A percentile compares a stretch with the other conserved stretches of the same genome.
These are phyloP conservation scores for Myotis findleyi DNA, from an alignment of 2,797 vertebrate species.

Conservation along the genomic window DNA sequence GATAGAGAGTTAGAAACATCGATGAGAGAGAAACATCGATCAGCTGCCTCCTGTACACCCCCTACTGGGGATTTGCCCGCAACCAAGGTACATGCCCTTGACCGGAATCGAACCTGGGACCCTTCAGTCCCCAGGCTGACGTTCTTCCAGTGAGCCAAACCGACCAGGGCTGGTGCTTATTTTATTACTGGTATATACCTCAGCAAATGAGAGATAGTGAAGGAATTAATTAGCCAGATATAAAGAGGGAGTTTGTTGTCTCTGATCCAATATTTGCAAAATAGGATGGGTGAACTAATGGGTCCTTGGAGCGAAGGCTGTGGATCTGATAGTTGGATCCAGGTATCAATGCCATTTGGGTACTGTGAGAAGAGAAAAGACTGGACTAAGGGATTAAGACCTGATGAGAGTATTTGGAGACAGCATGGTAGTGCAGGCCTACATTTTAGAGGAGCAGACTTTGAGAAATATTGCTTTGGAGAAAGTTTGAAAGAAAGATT, in stretches of 20 bases:
- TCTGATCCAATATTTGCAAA: background rate
- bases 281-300: background rate
- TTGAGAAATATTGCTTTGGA: background rate
- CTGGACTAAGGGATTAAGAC: background rate
- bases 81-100: no score
- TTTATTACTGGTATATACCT: background rate
- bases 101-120: no score
- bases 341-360: background rate
- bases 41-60: no score
- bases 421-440: background rate
- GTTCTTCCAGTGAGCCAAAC: no score
- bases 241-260: background rate
- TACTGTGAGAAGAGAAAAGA: background rate
- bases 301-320: background rate
- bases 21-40: no score
- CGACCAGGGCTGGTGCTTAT: background rate
- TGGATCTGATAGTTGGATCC: background rate
- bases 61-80: no score
- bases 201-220: background rate
- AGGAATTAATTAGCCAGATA: background rate
- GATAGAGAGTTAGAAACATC: no score
- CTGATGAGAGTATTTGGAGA: background rate
- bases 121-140: no score
- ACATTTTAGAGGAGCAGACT: background rate
- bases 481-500: background rate